These are phyloP conservation scores for Papilio dardanus DNA, from an alignment of 1,140 invertebrate species.

Conservation along the genomic window DNA sequence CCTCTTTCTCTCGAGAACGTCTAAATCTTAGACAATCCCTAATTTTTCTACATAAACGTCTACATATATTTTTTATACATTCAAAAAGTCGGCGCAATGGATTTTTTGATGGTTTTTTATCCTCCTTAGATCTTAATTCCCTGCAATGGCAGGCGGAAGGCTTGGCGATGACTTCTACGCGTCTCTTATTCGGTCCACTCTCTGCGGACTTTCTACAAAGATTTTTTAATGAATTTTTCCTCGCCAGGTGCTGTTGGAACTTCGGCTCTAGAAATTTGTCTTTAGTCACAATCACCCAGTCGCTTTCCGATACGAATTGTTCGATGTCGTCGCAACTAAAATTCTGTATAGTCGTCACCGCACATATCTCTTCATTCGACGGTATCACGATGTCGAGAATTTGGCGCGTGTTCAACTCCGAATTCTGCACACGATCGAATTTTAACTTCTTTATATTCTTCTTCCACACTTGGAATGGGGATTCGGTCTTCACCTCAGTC, in stretches of 20 bases:
- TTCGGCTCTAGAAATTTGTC: slow-evolving; percentile 63
- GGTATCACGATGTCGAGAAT: slow-evolving; percentile 37
- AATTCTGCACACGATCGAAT: neutral
- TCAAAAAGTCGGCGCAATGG: slow-evolving; percentile 52
- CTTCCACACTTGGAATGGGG: slow-evolving; percentile 30
- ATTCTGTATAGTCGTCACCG: slow-evolving; percentile 71
- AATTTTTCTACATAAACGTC: slow-evolving; percentile 52
- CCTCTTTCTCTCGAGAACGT: slow-evolving; percentile 39
- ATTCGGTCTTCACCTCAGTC: slow-evolving; percentile 46
- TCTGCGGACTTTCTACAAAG: slow-evolving; percentile 61
- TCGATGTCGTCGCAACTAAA: slow-evolving; percentile 64
- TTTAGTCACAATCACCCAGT: slow-evolving; percentile 69
- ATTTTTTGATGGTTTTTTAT: slow-evolving; percentile 44
- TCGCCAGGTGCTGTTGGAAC: slow-evolving; percentile 63
- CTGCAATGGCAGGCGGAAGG: slow-evolving; percentile 68
- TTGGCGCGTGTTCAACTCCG: slow-evolving; percentile 39
- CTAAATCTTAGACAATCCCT: slow-evolving; percentile 44
- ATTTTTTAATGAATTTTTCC: slow-evolving; percentile 53
- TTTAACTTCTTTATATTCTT: slow-evolving; percentile 7
- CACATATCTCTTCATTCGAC: slow-evolving; percentile 54
- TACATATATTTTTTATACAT: slow-evolving; percentile 50
- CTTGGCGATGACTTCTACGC: slow-evolving; percentile 52
- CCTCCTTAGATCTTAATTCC: slow-evolving; percentile 48
- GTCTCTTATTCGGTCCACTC: slow-evolving; percentile 48
- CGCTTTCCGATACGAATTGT: slow-evolving; percentile 66